Evolutionary conservation across 2,113 vertebrate species (phyloP).

Genomic region (Australoheros scitulus): DNA sequence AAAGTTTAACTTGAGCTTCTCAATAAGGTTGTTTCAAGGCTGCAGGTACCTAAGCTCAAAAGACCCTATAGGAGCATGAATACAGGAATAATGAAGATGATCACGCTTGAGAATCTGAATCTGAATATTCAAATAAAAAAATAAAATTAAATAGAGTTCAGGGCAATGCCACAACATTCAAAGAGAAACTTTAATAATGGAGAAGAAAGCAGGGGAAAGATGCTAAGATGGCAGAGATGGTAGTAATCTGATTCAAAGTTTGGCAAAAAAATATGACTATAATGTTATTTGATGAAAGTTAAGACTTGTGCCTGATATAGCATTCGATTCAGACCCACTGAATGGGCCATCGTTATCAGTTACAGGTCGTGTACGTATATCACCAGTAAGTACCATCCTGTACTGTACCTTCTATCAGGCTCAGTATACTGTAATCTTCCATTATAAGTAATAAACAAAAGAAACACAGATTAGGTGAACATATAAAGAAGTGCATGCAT

Average conservation of each 20-base stretch:
- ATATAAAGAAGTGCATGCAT: fast-evolving
- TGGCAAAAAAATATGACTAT: background rate
- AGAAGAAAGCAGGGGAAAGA: background rate
- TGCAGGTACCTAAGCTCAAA: fast-evolving
- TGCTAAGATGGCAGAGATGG: background rate
- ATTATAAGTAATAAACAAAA: background rate
- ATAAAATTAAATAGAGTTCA: background rate
- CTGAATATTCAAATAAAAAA: background rate
- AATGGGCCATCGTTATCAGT: fast-evolving
- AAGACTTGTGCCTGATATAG: background rate
- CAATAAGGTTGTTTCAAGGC: background rate
- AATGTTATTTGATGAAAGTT: background rate
- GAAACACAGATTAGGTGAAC: background rate
- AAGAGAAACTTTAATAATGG: background rate
- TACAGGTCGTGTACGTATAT: background rate
- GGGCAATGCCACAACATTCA: background rate
- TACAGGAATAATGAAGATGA: background rate
- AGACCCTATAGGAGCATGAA: background rate
- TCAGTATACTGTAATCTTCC: background rate
- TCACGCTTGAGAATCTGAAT: background rate
- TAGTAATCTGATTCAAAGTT: background rate
- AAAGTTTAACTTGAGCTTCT: background rate
- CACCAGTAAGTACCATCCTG: background rate
- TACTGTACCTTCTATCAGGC: background rate
- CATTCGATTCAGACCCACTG: background rate